These are phyloP conservation scores for Diaprepes abbreviatus DNA, from an alignment of 2,888 invertebrate species.

Conservation along the genomic window DNA sequence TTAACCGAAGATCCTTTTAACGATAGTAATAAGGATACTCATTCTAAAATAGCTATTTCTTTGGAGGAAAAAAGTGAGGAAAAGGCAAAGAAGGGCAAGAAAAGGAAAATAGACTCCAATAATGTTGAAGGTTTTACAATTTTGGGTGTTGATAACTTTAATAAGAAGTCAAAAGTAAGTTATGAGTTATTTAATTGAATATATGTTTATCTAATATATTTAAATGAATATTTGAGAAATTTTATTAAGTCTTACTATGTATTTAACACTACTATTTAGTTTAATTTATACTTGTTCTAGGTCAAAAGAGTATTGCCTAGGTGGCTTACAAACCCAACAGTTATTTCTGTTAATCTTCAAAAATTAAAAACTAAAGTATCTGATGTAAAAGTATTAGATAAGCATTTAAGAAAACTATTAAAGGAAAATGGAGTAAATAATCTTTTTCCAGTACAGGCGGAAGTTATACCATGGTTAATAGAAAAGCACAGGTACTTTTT, in stretches of 20 bases:
- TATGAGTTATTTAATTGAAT: too few species aligned
- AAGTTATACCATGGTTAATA: conserved; percentile 83
- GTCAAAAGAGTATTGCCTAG: conserved; percentile 85
- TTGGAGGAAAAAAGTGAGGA: conserved; percentile 24
- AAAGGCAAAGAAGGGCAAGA: conserved; percentile 37
- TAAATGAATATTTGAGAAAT: too few species aligned
- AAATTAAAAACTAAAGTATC: conserved; percentile 71
- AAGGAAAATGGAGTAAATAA: conserved; percentile 79
- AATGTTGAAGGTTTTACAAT: conserved; percentile 74
- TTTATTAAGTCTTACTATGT: too few species aligned
- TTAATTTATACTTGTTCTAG: conserved; percentile 69
- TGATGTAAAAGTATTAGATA: conserved; percentile 75
- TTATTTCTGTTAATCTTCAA: conserved; percentile 81
- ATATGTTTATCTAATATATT: too few species aligned
- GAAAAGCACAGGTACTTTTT: conserved; percentile 70
- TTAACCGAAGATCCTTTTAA: conserved; percentile 20
- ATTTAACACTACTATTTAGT: too few species aligned
- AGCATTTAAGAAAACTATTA: conserved; percentile 74
- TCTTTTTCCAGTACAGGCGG: conserved; percentile 89
- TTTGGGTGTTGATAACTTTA: conserved; percentile 75
- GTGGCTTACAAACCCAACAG: conserved; percentile 87
- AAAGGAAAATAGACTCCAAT: conserved; percentile 56
- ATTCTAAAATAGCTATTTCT: conserved; percentile 44
- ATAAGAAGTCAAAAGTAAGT: conserved; percentile 71
- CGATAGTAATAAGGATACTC: not conserved